A percentile compares a stretch with the other conserved stretches of the same genome.
These are phyloP conservation scores for Odobenus rosmarus DNA, from an alignment of 2,113 vertebrate species.

Conservation along the genomic window DNA sequence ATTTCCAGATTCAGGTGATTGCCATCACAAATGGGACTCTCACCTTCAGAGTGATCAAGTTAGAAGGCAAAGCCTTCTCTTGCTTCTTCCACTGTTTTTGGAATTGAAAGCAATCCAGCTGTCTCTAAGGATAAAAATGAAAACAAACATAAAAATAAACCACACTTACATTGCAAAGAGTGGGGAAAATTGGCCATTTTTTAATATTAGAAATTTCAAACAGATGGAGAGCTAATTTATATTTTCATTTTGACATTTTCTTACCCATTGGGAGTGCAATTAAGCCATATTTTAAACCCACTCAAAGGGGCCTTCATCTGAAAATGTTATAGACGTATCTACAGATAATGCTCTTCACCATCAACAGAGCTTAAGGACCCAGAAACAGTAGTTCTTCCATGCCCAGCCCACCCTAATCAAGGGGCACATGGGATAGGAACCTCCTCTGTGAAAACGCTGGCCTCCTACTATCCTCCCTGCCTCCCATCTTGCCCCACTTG, in stretches of 20 bases:
- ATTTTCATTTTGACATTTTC: conserved; percentile 71
- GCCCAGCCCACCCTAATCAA: not conserved
- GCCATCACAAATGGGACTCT: not conserved
- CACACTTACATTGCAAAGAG: not conserved
- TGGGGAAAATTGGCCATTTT: conserved; percentile 46
- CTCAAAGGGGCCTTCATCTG: conserved; percentile 37
- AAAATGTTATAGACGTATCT: not conserved
- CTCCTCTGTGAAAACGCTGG: not conserved
- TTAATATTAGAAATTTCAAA: conserved; percentile 66
- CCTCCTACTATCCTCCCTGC: not conserved
- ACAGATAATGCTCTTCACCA: not conserved
- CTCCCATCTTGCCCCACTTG: not conserved
- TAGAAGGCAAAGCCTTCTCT: conserved; percentile 32
- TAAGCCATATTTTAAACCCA: conserved; percentile 48
- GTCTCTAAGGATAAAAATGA: conserved; percentile 63
- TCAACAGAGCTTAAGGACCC: not conserved
- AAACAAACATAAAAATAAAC: conserved; percentile 74
- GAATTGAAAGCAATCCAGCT: conserved; percentile 62
- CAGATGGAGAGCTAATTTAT: conserved; percentile 63
- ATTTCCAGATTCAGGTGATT: conserved; percentile 27
- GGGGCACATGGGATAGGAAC: not conserved
- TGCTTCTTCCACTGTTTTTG: conserved; percentile 59
- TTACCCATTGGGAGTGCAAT: conserved; percentile 32
- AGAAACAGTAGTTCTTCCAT: not conserved
- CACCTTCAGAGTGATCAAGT: conserved; percentile 55